Conservation (phyloP, 2,888 invertebrate genomes). For the Pyrrhosoma nymphula region DNA sequence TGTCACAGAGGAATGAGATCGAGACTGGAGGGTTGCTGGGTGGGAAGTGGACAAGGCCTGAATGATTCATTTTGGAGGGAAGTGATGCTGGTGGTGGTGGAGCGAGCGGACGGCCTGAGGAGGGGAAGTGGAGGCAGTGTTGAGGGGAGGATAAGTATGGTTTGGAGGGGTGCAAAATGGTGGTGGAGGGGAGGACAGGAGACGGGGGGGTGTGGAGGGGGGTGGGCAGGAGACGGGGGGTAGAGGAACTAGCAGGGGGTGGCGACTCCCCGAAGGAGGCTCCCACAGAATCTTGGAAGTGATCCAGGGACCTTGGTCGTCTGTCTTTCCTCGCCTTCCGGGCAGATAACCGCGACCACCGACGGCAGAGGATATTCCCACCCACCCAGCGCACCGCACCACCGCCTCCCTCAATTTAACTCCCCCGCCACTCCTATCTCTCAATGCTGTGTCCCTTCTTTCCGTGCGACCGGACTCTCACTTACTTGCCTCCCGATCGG, state of each 20-base stretch:
- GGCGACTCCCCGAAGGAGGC: neutral
- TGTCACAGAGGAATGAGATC: neutral
- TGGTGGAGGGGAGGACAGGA: too few species aligned
- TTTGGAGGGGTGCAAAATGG: too few species aligned
- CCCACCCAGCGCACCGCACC: neutral
- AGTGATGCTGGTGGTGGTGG: neutral
- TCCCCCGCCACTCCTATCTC: neutral
- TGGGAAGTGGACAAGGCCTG: neutral
- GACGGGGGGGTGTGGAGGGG: neutral
- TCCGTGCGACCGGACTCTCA: neutral
- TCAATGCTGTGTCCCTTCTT: neutral
- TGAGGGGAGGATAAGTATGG: too few species aligned
- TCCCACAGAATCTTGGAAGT: slow-evolving; percentile 39
- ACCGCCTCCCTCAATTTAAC: neutral
- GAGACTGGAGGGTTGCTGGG: neutral
- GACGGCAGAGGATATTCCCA: neutral
- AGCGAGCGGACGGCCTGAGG: too few species aligned
- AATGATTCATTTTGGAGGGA: slow-evolving; percentile 40
- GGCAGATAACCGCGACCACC: slow-evolving; percentile 22
- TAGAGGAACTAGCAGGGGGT: neutral
- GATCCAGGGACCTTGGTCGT: slow-evolving; percentile 47
- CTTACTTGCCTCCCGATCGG: slow-evolving; percentile 11
- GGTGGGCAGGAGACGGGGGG: neutral
- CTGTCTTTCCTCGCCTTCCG: slow-evolving; percentile 45
- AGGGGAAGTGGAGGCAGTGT: too few species aligned